Base-by-base conservation (phyloP, 1,140 invertebrate species). In the Drosophila ercepeae region DNA sequence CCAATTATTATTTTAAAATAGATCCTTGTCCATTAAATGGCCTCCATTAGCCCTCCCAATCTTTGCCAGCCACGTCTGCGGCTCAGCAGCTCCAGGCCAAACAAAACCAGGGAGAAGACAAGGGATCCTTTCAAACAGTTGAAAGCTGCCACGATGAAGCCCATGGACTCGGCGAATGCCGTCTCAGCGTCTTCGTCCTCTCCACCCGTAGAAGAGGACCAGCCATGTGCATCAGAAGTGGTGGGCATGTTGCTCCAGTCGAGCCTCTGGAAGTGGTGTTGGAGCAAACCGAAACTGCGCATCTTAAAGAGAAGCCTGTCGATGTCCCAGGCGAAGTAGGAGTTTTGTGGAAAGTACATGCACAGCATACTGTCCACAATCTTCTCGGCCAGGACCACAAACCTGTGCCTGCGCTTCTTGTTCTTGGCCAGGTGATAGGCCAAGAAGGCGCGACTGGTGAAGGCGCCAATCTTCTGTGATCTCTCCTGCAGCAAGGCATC, bases 341-440 rank as follows among this genome's bases (percentile, higher is more conserved):
- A 88, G 14, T 55, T 65, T 0, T 23, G 5, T 0, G 82, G 82
- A 3, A 88, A 72, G 29, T 88, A 65, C 4, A 81, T 57, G 21
- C 82, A 88, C n/a, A 78, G 8, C 52, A 88, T 75, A 14, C 57
- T 75, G 27, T 88, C 74, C 44, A 88, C 4, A 7, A 88, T 44
- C 34, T 75, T 77, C 34, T 64, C 48, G 1, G 59, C 58, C 0
- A 79, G 18, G 0, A 86, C 44, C 1, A 79, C 25, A 16, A 69
- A 58, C 0, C 14, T 19, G 7, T 32, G 11, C 1, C 39, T 60
- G 4, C 52, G 18, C 0, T 42, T 6, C 0, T 41, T 44, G 23
- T 76, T 59, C 5, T 13, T 4, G 0, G 41, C 19, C 19, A 88
- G 4, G 36, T 88, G 36, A 2, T 71, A 4, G 18, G 53, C 49